Conservation (phyloP, 2,797 vertebrate species). For the Erethizon dorsatum region DNA sequence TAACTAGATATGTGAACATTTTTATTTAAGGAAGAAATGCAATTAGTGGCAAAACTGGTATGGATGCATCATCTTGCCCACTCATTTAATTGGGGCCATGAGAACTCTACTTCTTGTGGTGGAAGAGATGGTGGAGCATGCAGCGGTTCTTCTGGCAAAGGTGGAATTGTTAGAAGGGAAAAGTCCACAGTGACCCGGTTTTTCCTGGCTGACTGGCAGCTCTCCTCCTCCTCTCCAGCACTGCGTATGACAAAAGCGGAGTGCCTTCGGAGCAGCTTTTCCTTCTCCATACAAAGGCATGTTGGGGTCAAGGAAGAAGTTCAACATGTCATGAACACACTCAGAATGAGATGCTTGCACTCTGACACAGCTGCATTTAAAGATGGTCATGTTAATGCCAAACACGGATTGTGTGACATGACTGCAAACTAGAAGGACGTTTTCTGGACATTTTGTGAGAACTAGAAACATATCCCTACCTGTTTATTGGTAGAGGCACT, state of each 20-base stretch:
- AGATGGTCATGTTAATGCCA: not conserved
- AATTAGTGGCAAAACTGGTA: conserved; percentile 85
- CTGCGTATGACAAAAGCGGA: conserved; percentile 92
- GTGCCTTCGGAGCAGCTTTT: conserved; percentile 94
- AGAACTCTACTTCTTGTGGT: conserved; percentile 88
- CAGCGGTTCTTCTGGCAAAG: conserved; percentile 90
- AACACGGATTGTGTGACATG: accelerated
- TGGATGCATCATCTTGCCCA: conserved; percentile 72
- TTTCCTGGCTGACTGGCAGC: conserved; percentile 87
- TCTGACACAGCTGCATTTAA: not conserved
- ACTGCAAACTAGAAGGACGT: not conserved
- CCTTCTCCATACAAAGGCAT: conserved; percentile 91
- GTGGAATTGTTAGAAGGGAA: conserved; percentile 93
- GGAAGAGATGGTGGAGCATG: conserved; percentile 89
- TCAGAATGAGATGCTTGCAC: not conserved
- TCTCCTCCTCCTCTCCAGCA: conserved; percentile 89
- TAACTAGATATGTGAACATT: not conserved
- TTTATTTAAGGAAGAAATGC: conserved; percentile 61
- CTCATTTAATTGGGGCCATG: conserved; percentile 75
- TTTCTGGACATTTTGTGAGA: not conserved
- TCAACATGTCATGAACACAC: conserved; percentile 77
- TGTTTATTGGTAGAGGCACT: not conserved
- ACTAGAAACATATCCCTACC: not conserved
- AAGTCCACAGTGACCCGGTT: conserved; percentile 96
- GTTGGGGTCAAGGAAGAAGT: conserved; percentile 87